Evolutionary conservation across 2,888 invertebrate species (phyloP).

Genomic region (Brachyopa scutellaris): DNA sequence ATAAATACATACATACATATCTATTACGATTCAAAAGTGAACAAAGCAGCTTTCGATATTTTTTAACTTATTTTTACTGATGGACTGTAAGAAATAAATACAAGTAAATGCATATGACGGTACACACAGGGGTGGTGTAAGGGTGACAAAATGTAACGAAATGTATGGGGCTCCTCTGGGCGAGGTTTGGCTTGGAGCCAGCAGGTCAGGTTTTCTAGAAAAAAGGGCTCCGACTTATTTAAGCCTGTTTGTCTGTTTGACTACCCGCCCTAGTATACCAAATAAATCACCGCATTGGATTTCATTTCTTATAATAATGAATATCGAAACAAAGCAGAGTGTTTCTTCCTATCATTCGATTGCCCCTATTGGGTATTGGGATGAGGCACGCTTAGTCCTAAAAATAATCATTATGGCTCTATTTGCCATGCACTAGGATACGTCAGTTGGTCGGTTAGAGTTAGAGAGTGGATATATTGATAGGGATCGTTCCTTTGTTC

Average conservation of each 20-base stretch:
- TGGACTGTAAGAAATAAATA: slow-evolving; percentile 6
- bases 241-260: too few species aligned
- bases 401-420: slow-evolving; percentile 56
- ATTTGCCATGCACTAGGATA: slow-evolving; percentile 59
- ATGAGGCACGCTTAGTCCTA: slow-evolving; percentile 60
- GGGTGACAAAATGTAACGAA: neutral
- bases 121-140: neutral
- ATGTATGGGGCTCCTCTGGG: neutral
- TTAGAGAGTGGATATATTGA: slow-evolving; percentile 45
- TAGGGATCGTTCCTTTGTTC: slow-evolving; percentile 63
- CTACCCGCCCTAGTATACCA: slow-evolving; percentile 8
- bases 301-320: slow-evolving; percentile 9
- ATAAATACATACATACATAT: too few species aligned
- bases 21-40: neutral
- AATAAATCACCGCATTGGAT: slow-evolving; percentile 36
- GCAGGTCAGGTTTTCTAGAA: too few species aligned
- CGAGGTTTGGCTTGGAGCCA: too few species aligned
- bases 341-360: slow-evolving; percentile 10
- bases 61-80: slow-evolving; percentile 15
- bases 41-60: slow-evolving; percentile 13
- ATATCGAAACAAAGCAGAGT: slow-evolving; percentile 1
- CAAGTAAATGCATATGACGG: neutral
- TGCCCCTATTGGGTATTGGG: slow-evolving; percentile 23
- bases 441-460: slow-evolving; percentile 59
- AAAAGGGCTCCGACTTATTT: neutral